Conservation (phyloP, 2,797 vertebrate genomes). For the Mycteria americana region DNA sequence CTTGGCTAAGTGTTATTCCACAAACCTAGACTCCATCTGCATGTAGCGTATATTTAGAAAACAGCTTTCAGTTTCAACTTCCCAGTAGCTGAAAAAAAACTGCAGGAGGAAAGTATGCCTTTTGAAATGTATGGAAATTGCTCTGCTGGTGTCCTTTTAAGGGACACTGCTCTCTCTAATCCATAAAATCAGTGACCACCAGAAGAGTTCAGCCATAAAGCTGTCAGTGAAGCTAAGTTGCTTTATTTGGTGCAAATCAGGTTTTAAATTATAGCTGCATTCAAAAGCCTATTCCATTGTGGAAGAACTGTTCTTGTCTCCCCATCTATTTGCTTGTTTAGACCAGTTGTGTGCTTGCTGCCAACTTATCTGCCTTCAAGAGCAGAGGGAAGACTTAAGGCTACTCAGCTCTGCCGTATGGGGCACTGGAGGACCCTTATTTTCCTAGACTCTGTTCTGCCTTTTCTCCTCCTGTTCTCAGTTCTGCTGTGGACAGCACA, state of each 20-base stretch:
- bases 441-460: not conserved
- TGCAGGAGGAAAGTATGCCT: not conserved
- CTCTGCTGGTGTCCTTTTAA: not conserved
- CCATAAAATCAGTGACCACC: conserved; percentile 8
- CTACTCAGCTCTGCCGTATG: not conserved
- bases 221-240: not conserved
- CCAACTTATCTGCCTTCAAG: not conserved
- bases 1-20: conserved; percentile 60
- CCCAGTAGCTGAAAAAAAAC: not conserved
- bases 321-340: not conserved
- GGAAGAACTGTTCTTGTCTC: not conserved
- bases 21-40: conserved; percentile 58
- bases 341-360: not conserved
- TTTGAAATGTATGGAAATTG: conserved; percentile 2
- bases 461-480: not conserved
- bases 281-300: not conserved
- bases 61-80: conserved; percentile 35
- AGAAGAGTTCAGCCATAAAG: not conserved
- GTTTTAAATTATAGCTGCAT: not conserved
- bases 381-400: not conserved
- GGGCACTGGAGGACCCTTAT: not conserved
- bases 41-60: conserved; percentile 38
- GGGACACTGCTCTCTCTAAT: not conserved
- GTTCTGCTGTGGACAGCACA: not conserved
- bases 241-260: not conserved